Base-by-base conservation (phyloP, 2,797 vertebrate species). In the Trematomus bernacchii region DNA sequence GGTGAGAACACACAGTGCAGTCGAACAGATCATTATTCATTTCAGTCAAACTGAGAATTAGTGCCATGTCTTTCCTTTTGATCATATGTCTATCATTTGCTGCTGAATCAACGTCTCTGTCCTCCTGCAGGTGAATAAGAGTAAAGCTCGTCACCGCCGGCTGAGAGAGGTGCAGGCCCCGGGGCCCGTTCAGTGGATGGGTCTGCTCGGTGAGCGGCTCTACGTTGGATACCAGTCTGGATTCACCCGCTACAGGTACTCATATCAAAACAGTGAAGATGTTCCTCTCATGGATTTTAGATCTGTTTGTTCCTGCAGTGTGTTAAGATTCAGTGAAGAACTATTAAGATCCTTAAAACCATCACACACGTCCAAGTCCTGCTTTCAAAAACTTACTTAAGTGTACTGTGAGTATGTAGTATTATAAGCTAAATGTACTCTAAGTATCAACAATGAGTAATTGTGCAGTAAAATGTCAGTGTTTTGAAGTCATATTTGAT, bases 171-270 rank as follows among this genome's bases (percentile, higher is more conserved):
- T 99, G 78, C 96, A 96, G 91, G 95, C 97, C 23, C 97, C 96
- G 0, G 96, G 93, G 1, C 90, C 85, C 0, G 96, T 99, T 18
- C 97, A 99, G 90, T 99, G 98, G 98, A 98, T 99, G 97, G 96
- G 96, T 3, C 71, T 99, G 91, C 97, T 98, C 87, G 97, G 94
- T 0, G 98, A 99, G 85, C 96, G 97, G 0, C 96, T 99, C 16
- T 97, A 96, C 12, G 96, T 99, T 62, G 98, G 98, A 46, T 99
- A 96, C 83, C 97, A 96, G 90, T 97, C 97, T 0, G 97, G 98
- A 76, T 99, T 99, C 93, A 91, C 96, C 11, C 96, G 96, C 75
- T 98, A 97, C 81, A 94, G 93, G 93, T 94, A 79, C 59, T 27
- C 2, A 13, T 44, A 15, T 3, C 1, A 14, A 18, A 0, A 2